Conservation (phyloP, 2,113 vertebrate genomes). For the Colaptes auratus region DNA sequence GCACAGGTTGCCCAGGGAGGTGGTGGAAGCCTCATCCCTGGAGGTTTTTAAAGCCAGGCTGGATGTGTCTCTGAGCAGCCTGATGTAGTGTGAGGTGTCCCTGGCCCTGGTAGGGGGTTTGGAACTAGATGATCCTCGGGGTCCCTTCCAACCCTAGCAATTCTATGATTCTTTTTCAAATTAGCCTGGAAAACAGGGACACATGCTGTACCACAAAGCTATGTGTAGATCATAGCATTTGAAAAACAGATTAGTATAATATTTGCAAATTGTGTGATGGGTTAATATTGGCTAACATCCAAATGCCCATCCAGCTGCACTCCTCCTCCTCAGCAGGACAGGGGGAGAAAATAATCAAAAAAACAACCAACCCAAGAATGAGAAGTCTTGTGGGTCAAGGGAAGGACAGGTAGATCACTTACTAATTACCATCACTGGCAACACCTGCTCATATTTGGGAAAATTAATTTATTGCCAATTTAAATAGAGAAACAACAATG, state of each 20-base stretch:
- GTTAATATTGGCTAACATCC: neutral
- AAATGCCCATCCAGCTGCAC: neutral
- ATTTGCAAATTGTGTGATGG: neutral
- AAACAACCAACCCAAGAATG: neutral
- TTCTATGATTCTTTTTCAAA: neutral
- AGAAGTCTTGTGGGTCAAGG: rapidly evolving
- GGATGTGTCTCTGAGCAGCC: too few relatives aligned
- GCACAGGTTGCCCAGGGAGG: too few relatives aligned
- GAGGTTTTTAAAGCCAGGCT: too few relatives aligned
- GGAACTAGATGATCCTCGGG: too few relatives aligned
- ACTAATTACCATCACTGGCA: neutral
- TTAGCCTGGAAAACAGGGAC: neutral
- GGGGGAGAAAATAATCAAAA: neutral
- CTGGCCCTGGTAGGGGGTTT: too few relatives aligned
- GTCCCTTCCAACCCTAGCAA: too few relatives aligned
- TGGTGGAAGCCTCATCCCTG: too few relatives aligned
- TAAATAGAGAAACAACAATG: neutral
- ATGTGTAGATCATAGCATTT: neutral
- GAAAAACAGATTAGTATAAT: neutral
- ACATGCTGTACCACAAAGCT: rapidly evolving
- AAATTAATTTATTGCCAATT: neutral
- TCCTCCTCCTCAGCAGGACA: neutral
- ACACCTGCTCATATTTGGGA: neutral
- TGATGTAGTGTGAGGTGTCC: too few relatives aligned
- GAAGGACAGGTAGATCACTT: neutral